Conservation (phyloP, 2,113 vertebrate genomes). For the Alces alces region DNA sequence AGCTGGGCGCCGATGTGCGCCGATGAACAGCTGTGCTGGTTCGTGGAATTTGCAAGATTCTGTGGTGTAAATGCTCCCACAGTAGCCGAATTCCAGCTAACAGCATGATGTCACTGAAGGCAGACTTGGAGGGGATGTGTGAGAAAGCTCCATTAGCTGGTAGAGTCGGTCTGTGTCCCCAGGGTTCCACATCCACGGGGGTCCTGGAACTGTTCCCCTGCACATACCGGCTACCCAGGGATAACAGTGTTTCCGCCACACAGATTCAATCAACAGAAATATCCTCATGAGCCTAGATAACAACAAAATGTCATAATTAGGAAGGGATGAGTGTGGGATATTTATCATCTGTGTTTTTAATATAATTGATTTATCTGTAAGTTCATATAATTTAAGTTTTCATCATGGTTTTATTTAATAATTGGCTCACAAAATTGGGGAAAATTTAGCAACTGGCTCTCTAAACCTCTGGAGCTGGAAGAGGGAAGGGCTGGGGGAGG, state of each 20-base stretch:
- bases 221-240: background rate
- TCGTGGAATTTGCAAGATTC: accelerated
- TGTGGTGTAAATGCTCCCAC: accelerated
- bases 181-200: background rate
- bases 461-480: background rate
- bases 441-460: background rate
- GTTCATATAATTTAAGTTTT: background rate
- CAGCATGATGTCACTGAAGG: accelerated
- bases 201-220: background rate
- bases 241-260: background rate
- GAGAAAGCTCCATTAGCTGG: accelerated
- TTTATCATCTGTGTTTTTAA: background rate
- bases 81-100: accelerated
- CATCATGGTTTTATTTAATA: background rate
- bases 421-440: background rate
- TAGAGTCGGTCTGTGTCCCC: background rate
- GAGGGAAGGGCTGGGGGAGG: background rate
- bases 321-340: background rate
- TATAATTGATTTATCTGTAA: background rate
- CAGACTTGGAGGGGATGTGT: accelerated
- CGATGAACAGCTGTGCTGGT: background rate
- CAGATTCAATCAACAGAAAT: accelerated
- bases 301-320: background rate
- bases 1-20: accelerated
- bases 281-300: background rate